Base-by-base conservation (phyloP, 1,140 invertebrate species). In the Subanguina moxae region DNA sequence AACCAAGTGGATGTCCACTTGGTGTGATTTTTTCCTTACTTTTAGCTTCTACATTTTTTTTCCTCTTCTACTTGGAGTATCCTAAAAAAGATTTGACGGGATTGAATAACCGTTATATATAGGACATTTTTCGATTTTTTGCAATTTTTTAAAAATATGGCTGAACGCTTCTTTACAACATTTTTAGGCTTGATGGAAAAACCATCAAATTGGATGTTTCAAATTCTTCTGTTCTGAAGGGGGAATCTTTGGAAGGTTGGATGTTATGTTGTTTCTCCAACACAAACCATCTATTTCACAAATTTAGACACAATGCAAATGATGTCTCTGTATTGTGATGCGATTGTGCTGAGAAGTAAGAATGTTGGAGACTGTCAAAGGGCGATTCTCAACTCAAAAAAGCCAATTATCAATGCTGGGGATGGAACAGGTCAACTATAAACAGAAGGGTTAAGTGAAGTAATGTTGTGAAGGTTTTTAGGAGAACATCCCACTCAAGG, bases 211-310 rank as follows among this genome's bases (percentile, higher is more conserved):
- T 97, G 84, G 90, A 97, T 82, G 89, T 89, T 68, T 87, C 88
- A 0, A 90, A 88, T 57, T 97, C 93, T 0, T 97, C 94, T 0
- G 90, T 90, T 13, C 90, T 93, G 80, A 99, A 99, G 85, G 96
- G 95, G 58, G 96, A 99, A 87, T 89, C 90, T 19, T 85, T 98
- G 15, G 91, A 95, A 87, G 69, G 69, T 71, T 19, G 11, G 32
- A 89, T 88, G 88, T 74, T 23, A 7, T 32, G 61, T 59, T 61
- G 32, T 38, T 11, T 38, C 32, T 21, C 48, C 48, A 19, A 1
- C 48, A 52, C 3, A 52, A 52, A 52, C 3, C 15, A 52, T 7
- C 3, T 52, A 19, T 52, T 52, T 52, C 15, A 25, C 23, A 7
- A 15, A 52, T 69, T 58, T 30, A 71, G 86, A 87, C 73, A 85